Evolutionary conservation across 2,797 vertebrate species (phyloP), one percentile per base, ranked within the genome.

Genomic region (Muscicapa comitata): DNA sequence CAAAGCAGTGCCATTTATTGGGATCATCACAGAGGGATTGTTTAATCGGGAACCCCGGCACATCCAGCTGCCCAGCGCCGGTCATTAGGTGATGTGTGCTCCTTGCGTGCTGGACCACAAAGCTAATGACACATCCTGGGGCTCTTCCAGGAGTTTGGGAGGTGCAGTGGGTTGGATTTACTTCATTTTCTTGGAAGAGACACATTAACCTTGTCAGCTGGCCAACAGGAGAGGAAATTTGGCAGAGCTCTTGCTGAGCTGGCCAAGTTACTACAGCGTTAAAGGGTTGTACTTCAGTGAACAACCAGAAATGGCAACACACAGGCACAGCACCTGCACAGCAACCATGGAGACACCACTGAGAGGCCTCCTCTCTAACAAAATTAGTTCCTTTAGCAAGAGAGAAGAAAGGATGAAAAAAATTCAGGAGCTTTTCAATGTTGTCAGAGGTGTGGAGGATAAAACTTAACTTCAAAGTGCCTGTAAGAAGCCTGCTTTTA

Each of bases 121-220:
- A 85, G 78, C 65, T 91, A 94, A 93, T 75, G 91, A 79, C 66
- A 58, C 50, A 10, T 78, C 71, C 48, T 83, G 91, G 73, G 67
- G 26, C 62, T 72, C 74, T 72, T 85, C 73, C 74, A 86, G 84
- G 75, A 92, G 72, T 85, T 90, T 76, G 82, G 88, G 63, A 82
- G 61, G 71, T 81, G 24, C 4, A 8, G 66, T 16, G 35, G 31
- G 25, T 84, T 89, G 77, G 85, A 68, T 93, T 92, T 83, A 86
- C 65, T 87, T 90, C 85, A 78, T 92, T 94, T 90, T 96, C 76
- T 90, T 95, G 76, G 76, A 93, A 91, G 87, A 78, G 65, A 86
- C 79, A 13, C 91, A 90, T 95, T 94, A 95, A 90, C 87, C 81
- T 88, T 66, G 74, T 92, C 77, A 74, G 74, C 54, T 61, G 82